A percentile compares a stretch with the other conserved stretches of the same genome.
These are phyloP conservation scores for Leptothorax acervorum DNA, from an alignment of 2,888 invertebrate genomes.

Conservation along the genomic window DNA sequence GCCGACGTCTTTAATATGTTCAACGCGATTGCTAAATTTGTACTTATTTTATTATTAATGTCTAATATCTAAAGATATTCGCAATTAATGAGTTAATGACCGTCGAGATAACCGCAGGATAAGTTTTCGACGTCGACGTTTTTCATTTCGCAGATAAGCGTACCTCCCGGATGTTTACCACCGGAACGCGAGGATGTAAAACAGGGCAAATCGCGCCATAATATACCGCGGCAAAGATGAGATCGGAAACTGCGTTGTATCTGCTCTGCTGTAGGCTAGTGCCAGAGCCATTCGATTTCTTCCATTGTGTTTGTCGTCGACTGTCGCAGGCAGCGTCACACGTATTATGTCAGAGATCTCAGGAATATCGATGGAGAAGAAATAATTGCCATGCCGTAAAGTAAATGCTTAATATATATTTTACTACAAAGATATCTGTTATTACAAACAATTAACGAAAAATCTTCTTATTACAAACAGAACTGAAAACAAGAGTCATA, in stretches of 20 bases:
- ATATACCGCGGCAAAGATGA: conserved; percentile 79
- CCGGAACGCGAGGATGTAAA: conserved; percentile 62
- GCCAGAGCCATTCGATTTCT: too few relatives aligned
- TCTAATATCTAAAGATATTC: too few relatives aligned
- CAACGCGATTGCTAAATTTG: not conserved
- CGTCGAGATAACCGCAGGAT: conserved; percentile 2
- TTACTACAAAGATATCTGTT: too few relatives aligned
- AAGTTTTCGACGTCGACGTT: conserved; percentile 20
- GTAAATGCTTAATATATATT: too few relatives aligned
- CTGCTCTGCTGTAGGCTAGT: conserved; percentile 70
- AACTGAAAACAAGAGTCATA: too few relatives aligned
- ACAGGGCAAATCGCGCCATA: conserved; percentile 41
- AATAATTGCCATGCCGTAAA: too few relatives aligned
- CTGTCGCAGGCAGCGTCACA: too few relatives aligned
- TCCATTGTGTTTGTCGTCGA: too few relatives aligned
- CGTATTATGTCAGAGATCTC: too few relatives aligned
- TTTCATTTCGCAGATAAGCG: conserved; percentile 70
- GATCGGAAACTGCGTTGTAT: conserved; percentile 76
- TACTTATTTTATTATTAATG: not conserved
- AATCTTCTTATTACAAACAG: too few relatives aligned
- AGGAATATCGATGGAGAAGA: too few relatives aligned
- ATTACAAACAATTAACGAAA: too few relatives aligned
- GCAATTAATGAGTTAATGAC: conserved; percentile 3
- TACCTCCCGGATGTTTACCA: conserved; percentile 56
- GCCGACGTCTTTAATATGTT: not conserved